Evolutionary conservation across 2,797 vertebrate genomes (phyloP).

Genomic region (Tarsius wallacei): DNA sequence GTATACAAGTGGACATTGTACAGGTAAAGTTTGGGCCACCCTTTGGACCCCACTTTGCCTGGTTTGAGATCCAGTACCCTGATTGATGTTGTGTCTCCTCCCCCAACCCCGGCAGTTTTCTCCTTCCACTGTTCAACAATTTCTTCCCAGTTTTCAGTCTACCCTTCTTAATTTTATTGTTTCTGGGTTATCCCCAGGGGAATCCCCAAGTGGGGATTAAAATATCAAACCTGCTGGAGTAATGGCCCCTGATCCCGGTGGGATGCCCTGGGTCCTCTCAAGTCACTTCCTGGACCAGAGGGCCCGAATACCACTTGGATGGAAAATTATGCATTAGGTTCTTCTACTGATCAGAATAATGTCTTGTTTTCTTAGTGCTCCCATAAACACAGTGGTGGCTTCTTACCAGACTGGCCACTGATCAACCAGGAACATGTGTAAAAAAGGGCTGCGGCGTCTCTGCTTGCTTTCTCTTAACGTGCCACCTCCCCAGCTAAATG

Average conservation of each 20-base stretch:
- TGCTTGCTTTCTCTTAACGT: neutral
- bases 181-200: neutral
- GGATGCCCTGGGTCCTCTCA: neutral
- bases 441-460: neutral
- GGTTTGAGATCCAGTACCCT: no score
- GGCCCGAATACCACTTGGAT: neutral
- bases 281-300: neutral
- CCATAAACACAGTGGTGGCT: neutral
- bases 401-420: neutral
- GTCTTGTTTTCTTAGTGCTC: neutral
- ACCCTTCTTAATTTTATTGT: neutral
- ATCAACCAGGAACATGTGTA: neutral
- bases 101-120: neutral
- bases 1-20: no score
- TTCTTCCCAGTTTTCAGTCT: constrained; percentile 26
- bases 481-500: no score
- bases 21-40: no score
- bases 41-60: no score
- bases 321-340: neutral
- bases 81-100: no score
- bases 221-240: neutral
- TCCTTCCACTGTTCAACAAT: neutral
- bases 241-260: neutral
- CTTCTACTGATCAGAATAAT: neutral
- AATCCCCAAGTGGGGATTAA: neutral